Evolutionary conservation across 1,140 invertebrate species (phyloP).

Genomic region (Trachymyrmex cornetzi): DNA sequence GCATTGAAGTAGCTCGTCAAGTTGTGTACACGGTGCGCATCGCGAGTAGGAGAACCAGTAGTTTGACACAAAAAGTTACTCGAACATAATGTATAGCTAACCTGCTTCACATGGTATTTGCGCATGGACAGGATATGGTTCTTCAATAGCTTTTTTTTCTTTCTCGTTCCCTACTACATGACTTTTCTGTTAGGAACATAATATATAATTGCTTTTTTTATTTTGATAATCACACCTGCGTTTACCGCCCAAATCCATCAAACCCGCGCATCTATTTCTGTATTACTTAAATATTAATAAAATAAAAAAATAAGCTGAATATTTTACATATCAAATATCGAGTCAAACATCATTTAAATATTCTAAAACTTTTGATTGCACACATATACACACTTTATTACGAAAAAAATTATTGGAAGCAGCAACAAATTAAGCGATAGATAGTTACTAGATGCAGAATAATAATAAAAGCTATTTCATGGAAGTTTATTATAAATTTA

Average conservation of each 20-base stretch:
- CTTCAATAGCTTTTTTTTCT: constrained; percentile 6
- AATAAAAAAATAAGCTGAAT: background rate
- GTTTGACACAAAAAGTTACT: constrained; percentile 49
- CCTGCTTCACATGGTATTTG: constrained; percentile 36
- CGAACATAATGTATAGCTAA: constrained; percentile 49
- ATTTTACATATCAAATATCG: background rate
- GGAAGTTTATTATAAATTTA: background rate
- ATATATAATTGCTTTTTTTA: constrained; percentile 43
- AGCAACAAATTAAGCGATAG: background rate
- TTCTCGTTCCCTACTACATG: background rate
- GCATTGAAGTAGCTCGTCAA: constrained; percentile 38
- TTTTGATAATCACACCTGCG: constrained; percentile 14
- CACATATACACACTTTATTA: background rate
- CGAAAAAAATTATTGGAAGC: background rate
- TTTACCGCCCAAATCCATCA: constrained; percentile 17
- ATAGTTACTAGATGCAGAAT: background rate
- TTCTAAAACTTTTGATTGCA: background rate
- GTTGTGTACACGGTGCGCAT: constrained; percentile 1
- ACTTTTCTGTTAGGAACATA: background rate
- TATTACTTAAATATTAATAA: constrained; percentile 15
- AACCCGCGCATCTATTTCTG: background rate
- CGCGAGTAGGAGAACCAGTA: constrained; percentile 45
- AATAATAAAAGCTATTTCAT: background rate
- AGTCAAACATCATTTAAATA: background rate
- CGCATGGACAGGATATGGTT: constrained; percentile 20